Percentiles rank a stretch among this genome's conserved stretches.
Evolutionary conservation across 2,888 invertebrate species (phyloP).

Genomic region (Tenodera sinensis): DNA sequence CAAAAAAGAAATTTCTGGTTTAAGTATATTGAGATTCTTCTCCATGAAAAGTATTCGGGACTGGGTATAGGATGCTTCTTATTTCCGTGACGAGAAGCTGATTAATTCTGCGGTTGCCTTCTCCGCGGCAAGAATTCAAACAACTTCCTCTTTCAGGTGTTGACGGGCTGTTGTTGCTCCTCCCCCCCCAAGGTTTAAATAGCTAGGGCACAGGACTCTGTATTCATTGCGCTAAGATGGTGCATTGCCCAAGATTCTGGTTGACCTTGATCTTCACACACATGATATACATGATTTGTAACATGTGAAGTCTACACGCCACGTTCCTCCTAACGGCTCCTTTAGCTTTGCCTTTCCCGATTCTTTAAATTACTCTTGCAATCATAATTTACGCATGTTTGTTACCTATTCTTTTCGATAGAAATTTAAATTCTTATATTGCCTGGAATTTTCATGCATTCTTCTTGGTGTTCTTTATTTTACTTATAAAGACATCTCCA

Average conservation of each 20-base stretch:
- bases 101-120: background rate
- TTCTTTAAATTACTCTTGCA: background rate
- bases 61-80: too few relatives aligned
- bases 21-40: too few relatives aligned
- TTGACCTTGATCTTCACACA: background rate
- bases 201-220: background rate
- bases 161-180: background rate
- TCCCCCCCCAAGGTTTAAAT: background rate
- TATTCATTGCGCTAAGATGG: background rate
- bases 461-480: too few relatives aligned
- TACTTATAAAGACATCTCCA: too few relatives aligned
- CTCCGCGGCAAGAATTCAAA: background rate
- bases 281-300: background rate
- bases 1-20: too few relatives aligned
- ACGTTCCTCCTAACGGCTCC: background rate
- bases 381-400: background rate
- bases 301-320: background rate
- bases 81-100: too few relatives aligned
- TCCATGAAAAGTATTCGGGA: too few relatives aligned
- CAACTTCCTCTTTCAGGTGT: background rate
- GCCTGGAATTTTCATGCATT: too few relatives aligned
- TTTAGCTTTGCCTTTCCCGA: background rate
- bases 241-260: background rate
- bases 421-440: too few relatives aligned
- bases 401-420: background rate